Percentiles rank a stretch among this genome's conserved stretches.
phyloP scores from a whole-genome alignment of 2,888 invertebrate genomes.

The Agrotis segetum region DNA sequence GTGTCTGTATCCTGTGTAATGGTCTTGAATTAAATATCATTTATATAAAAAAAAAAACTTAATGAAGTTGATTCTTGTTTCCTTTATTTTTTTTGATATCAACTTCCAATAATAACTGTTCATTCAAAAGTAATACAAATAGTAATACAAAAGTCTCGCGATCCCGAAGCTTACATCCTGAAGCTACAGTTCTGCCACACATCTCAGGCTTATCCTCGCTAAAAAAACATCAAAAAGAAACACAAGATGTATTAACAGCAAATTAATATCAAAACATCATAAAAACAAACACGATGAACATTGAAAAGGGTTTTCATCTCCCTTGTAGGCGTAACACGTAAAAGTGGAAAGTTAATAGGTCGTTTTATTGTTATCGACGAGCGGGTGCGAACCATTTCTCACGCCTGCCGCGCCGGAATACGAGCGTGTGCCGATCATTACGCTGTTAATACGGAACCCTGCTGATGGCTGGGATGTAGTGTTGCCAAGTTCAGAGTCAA shows the following conservation, averaged over 20 bases:
- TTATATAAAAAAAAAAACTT: too few species aligned
- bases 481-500: too few species aligned
- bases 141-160: too few species aligned
- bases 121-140: too few species aligned
- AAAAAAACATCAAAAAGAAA: neutral
- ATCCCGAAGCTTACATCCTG: too few species aligned
- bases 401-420: constrained; percentile 39
- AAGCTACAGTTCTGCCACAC: too few species aligned
- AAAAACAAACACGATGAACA: constrained; percentile 39
- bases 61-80: too few species aligned
- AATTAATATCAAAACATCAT: constrained; percentile 22
- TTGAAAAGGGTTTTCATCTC: constrained; percentile 45
- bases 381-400: constrained; percentile 67
- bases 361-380: constrained; percentile 85
- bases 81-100: too few species aligned
- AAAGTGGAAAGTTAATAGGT: constrained; percentile 80
- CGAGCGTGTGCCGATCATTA: constrained; percentile 84
- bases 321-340: constrained; percentile 65
- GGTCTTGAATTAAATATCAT: too few species aligned
- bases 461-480: constrained; percentile 37
- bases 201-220: too few species aligned
- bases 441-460: constrained; percentile 72
- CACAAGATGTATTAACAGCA: constrained; percentile 22
- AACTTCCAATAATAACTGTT: too few species aligned
- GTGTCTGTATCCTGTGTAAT: neutral